Base-by-base conservation (phyloP, 2,797 vertebrate genomes). In the Taenioides sp. region DNA sequence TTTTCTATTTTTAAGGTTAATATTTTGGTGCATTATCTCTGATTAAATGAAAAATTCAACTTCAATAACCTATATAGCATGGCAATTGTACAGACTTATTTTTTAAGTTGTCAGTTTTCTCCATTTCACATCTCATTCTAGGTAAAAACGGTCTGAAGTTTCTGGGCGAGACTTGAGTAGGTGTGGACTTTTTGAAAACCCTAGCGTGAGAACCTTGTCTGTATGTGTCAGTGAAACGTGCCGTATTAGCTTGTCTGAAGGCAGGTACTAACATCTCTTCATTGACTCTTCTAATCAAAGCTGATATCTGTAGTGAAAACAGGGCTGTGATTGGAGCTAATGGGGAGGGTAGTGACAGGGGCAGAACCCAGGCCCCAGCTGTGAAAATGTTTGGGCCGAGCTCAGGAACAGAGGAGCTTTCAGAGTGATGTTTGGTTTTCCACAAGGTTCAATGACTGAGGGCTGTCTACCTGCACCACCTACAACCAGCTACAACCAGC, bases 391-490 rank as follows among this genome's bases (percentile, higher is more conserved):
- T 63, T 40, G 61, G 34, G 34, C 37, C 5, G n/a, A 40, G 61
- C 28, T 1, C n/a, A 43, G 20, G 61, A 63, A 63, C 61, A 63
- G 61, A 63, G 61, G n/a, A 40, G 61, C 61, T 63, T 63, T 63
- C 34, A 63, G 20, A 4, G 18, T 31, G 12, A 5, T 63, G 61
- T 63, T 63, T 63, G 61, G 61, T 63, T 63, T 63, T 63, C 61
- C 61, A 40, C 59, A 43, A 34, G 57, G 57, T 59, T 59, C 57
- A 59, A 6, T 59, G 57, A 59, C 57, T 17, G 25, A 59, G 57
- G 25, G 25, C 57, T 59, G 23, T 28, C 57, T 91, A 85, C 92
- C 91, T 57, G 54, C 91, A 91, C 57, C 57, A 92, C 93, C 91
- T 92, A 22, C 2, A 47, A 47, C 43, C 54, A 55, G n/a, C n/a